Percentiles rank a stretch among this genome's conserved stretches.
Conservation (phyloP, 1,140 invertebrate species). For the Trachymyrmex septentrionalis region DNA sequence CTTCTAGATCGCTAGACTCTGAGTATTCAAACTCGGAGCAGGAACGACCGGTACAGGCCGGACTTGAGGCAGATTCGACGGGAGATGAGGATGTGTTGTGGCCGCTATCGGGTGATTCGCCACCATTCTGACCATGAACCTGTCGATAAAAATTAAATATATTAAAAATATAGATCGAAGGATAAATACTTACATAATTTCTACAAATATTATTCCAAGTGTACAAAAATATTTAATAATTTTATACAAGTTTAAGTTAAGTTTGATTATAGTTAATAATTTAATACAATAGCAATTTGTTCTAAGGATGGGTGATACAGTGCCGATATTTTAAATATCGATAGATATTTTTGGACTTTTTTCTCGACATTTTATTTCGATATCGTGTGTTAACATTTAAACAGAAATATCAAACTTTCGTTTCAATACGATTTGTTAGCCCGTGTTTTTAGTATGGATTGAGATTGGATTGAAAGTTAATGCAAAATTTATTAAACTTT, state of each 20-base stretch:
- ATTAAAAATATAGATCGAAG: not conserved
- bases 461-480: no score
- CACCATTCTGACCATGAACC: constrained; percentile 89
- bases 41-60: constrained; percentile 89
- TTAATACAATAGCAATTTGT: not conserved
- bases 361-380: no score
- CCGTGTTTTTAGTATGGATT: no score
- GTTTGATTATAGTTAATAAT: not conserved
- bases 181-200: not conserved
- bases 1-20: constrained; percentile 94
- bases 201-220: not conserved
- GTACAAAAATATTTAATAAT: constrained; percentile 12
- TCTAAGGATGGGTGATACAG: no score
- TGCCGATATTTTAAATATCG: no score
- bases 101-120: constrained; percentile 92
- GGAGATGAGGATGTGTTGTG: constrained; percentile 94
- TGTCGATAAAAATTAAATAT: constrained; percentile 70
- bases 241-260: not conserved
- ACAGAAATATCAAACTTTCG: no score
- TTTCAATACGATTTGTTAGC: no score
- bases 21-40: constrained; percentile 91
- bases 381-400: no score
- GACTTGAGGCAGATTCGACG: constrained; percentile 91
- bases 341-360: no score
- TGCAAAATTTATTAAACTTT: no score